Percentiles rank a stretch among this genome's conserved stretches.
Conservation (phyloP, 2,113 vertebrate species). For the Siniperca knerii region DNA sequence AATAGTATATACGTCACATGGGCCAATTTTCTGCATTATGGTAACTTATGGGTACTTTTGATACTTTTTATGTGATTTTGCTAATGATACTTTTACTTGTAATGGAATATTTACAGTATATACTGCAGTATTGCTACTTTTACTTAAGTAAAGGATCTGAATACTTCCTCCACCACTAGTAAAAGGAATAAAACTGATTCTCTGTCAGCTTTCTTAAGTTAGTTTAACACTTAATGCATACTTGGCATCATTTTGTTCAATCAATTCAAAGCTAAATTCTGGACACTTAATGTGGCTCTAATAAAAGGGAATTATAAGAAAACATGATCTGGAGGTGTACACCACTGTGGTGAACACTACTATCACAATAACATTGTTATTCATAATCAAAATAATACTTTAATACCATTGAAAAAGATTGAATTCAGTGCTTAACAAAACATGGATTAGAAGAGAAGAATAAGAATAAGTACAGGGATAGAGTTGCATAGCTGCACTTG, state of each 20-base stretch:
- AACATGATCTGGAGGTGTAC: not conserved
- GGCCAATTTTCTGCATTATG: not conserved
- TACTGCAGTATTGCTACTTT: not conserved
- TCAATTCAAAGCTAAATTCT: not conserved
- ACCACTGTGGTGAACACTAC: not conserved
- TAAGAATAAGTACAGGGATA: not conserved
- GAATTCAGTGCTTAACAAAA: slow-evolving; percentile 11
- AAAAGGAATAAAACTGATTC: not conserved
- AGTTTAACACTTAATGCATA: not conserved
- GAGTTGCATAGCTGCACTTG: not conserved
- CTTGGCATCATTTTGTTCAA: not conserved
- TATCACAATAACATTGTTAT: not conserved
- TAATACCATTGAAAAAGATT: not conserved
- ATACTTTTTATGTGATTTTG: not conserved
- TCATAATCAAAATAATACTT: not conserved
- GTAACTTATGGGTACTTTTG: not conserved
- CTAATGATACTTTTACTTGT: not conserved
- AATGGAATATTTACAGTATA: not conserved
- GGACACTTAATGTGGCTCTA: not conserved
- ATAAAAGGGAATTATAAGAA: not conserved
- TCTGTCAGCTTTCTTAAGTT: not conserved
- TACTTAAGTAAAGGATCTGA: not conserved
- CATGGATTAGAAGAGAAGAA: slow-evolving; percentile 6
- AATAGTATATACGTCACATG: not conserved
- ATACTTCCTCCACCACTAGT: not conserved